Base-by-base conservation (phyloP, 2,888 invertebrate species). In the Tiphia femorata region DNA sequence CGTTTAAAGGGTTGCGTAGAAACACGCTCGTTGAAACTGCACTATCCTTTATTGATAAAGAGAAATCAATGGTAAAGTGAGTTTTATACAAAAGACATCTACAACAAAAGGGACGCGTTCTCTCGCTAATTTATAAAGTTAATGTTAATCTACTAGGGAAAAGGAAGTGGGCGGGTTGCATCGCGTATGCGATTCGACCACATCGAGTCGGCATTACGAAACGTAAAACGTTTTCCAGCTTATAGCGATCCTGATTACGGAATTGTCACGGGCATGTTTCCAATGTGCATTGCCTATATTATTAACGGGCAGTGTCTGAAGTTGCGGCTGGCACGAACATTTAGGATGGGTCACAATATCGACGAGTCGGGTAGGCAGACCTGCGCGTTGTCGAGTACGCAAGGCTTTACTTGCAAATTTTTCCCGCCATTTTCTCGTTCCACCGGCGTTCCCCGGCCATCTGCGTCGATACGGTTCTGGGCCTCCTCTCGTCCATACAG, bases 361-460 rank as follows among this genome's bases (percentile, higher is more conserved):
- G 71, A 71, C 66, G 58, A 66, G 66, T 50, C 58, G 50, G 42
- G 29, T 53, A 49, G 54, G 64, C 49, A 60, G 51, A 49, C 58
- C 58, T 70, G 70, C 67, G 72, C 69, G 30, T 25, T 53, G 49
- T 8, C 51, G 23, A 16, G 12, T 46, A 38, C 52, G 38, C 42
- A 50, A 19, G 17, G 46, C 44, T 50, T 55, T 49, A 42, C 53
- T 58, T 52, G 40, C 35, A 42, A 59, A n/a, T 58, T 70, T 70
- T 70, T 72, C 67, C 67, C 69, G 72, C 72, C 70, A 58, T 64
- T 72, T 62, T 65, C 58, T 52, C 41, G 14, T 55, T 48, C 42
- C 49, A 17, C 25, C 48, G 5, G 7, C 33, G 16, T 12, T 46
- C 30, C 49, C 2, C 14, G 30, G n/a, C 37, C n/a, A 44, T 29